Conservation (phyloP, 2,888 invertebrate genomes). For the Hecatera dysodea region DNA sequence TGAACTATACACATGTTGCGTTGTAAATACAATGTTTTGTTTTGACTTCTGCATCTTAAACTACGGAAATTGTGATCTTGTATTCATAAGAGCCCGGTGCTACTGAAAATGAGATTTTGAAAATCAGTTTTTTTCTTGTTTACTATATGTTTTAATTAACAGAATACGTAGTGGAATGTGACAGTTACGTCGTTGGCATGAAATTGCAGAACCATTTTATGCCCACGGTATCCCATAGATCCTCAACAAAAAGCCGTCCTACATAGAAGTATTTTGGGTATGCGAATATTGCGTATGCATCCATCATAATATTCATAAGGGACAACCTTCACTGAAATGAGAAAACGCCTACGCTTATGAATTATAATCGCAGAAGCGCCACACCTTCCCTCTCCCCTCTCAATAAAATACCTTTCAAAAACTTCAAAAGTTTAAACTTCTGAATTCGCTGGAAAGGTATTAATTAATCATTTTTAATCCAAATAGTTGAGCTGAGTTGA, state of each 20-base stretch:
- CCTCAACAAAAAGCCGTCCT: too few species aligned
- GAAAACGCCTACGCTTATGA: slow-evolving; percentile 32
- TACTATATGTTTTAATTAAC: too few species aligned
- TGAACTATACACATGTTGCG: not conserved
- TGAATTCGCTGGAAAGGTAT: slow-evolving; percentile 42
- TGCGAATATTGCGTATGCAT: too few species aligned
- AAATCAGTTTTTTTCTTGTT: too few species aligned
- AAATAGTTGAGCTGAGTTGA: slow-evolving; percentile 57
- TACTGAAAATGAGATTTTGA: too few species aligned
- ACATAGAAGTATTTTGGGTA: too few species aligned
- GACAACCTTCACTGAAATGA: not conserved
- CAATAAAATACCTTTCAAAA: slow-evolving; percentile 49
- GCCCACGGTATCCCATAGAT: too few species aligned
- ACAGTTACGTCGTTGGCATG: too few species aligned
- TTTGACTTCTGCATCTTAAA: not conserved
- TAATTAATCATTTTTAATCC: slow-evolving; percentile 62
- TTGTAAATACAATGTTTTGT: not conserved
- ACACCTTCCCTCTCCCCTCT: not conserved
- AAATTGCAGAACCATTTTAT: too few species aligned
- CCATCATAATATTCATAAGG: too few species aligned
- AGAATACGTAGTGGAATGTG: too few species aligned
- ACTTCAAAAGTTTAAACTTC: slow-evolving; percentile 38
- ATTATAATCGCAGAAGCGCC: slow-evolving; percentile 18
- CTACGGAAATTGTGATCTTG: not conserved
- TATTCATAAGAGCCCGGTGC: not conserved